Percentiles rank a stretch among this genome's conserved stretches.
Conservation (phyloP, 2,113 vertebrate genomes). For the Corythoichthys intestinalis region DNA sequence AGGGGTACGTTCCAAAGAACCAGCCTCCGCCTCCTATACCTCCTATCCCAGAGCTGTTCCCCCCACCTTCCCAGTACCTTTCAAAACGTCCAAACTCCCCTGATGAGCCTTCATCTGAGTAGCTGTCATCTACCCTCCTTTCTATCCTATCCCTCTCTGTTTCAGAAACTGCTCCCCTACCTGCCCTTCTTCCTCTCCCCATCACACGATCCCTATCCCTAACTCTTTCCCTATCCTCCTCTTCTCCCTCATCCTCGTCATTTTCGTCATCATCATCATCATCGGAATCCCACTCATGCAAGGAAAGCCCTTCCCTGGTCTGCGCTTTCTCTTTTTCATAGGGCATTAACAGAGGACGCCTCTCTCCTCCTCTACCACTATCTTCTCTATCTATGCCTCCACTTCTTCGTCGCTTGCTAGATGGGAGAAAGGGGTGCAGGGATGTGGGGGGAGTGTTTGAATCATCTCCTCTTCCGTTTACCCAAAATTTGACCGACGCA, state of each 20-base stretch:
- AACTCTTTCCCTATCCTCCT: slow-evolving; percentile 49
- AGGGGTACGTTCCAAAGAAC: slow-evolving; percentile 86
- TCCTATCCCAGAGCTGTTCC: slow-evolving; percentile 66
- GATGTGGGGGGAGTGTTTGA: slow-evolving; percentile 65
- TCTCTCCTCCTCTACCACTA: slow-evolving; percentile 63
- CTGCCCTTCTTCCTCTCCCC: slow-evolving; percentile 57
- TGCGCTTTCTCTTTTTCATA: slow-evolving; percentile 73
- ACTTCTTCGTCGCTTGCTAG: slow-evolving; percentile 68
- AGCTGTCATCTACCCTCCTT: slow-evolving; percentile 68
- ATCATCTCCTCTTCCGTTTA: slow-evolving; percentile 62
- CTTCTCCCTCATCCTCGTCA: slow-evolving; percentile 55
- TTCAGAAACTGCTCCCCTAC: slow-evolving; percentile 70
- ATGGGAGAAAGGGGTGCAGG: slow-evolving; percentile 68
- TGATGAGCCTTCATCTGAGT: slow-evolving; percentile 74
- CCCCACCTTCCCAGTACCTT: slow-evolving; percentile 82
- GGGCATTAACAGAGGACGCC: slow-evolving; percentile 72
- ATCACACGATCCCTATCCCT: slow-evolving; percentile 57
- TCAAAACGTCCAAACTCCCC: slow-evolving; percentile 80
- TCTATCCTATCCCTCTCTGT: slow-evolving; percentile 71
- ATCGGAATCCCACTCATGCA: slow-evolving; percentile 78
- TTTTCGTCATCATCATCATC: slow-evolving; percentile 61
- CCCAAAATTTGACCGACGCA: slow-evolving; percentile 78
- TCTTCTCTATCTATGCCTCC: slow-evolving; percentile 63
- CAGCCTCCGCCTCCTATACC: slow-evolving; percentile 76
- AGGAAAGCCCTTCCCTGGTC: slow-evolving; percentile 73